These are phyloP conservation scores for Sciurus vulgaris DNA, from an alignment of 2,797 vertebrate species.

Conservation along the genomic window DNA sequence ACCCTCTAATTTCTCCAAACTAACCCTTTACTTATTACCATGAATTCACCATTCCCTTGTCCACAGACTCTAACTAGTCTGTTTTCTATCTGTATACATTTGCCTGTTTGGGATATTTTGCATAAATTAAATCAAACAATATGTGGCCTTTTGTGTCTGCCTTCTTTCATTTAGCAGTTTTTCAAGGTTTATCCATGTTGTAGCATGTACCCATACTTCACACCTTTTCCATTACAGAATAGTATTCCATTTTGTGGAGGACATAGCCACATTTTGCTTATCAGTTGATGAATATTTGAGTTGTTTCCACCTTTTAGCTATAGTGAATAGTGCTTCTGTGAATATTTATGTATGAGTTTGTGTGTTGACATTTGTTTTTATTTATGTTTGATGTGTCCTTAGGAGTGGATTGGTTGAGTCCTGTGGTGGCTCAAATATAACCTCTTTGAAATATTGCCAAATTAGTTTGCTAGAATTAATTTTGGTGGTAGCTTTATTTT, in stretches of 20 bases:
- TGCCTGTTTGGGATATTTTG: neutral
- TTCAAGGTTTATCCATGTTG: neutral
- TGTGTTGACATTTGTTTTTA: slow-evolving; percentile 5
- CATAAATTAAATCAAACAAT: neutral
- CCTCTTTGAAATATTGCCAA: neutral
- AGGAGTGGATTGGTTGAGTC: neutral
- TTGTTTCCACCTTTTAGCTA: too few relatives aligned
- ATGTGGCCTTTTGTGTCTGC: neutral
- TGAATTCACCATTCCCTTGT: neutral
- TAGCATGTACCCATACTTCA: neutral
- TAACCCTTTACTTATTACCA: neutral
- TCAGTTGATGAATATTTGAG: neutral
- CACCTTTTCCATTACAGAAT: neutral
- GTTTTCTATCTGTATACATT: neutral
- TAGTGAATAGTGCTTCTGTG: too few relatives aligned
- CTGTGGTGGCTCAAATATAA: neutral
- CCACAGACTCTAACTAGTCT: neutral
- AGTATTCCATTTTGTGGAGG: neutral
- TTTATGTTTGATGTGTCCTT: neutral
- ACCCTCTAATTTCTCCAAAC: neutral
- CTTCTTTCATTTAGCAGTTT: neutral
- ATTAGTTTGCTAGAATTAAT: neutral
- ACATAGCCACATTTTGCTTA: neutral
- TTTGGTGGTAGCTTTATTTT: slow-evolving; percentile 16
- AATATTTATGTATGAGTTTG: too few relatives aligned